Conservation (phyloP, 2,113 vertebrate species). For the Globicephala melas region DNA sequence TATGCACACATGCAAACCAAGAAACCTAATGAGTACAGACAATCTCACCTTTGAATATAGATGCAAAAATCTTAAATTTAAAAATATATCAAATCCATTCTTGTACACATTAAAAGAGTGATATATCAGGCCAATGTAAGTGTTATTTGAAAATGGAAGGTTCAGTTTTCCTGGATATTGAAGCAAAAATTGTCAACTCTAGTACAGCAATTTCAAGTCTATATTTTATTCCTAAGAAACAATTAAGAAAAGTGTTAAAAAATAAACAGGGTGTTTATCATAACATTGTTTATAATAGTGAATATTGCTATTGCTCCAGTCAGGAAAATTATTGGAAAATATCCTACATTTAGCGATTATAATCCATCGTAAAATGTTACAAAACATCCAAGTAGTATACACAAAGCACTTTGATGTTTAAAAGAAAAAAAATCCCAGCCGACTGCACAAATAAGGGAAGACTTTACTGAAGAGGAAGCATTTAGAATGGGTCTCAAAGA, state of each 20-base stretch:
- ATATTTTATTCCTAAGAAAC: neutral
- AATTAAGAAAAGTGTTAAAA: neutral
- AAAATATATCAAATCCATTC: neutral
- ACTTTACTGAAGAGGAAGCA: neutral
- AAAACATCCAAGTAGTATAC: neutral
- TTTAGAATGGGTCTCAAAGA: slow-evolving; percentile 12
- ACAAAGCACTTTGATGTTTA: neutral
- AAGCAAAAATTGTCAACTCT: neutral
- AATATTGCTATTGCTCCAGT: neutral
- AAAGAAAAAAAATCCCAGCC: neutral
- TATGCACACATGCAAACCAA: neutral
- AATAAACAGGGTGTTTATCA: neutral
- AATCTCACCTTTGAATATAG: neutral
- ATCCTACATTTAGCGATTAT: neutral
- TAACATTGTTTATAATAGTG: neutral
- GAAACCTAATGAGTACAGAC: neutral
- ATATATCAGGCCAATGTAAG: neutral
- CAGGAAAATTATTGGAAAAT: neutral
- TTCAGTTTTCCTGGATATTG: neutral
- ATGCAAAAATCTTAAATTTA: neutral
- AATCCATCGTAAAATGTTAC: neutral
- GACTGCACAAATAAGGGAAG: neutral
- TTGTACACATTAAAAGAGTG: neutral
- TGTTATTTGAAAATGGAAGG: neutral
- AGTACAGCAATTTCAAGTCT: neutral